Evolutionary conservation across 2,888 invertebrate species (phyloP), one percentile per base, ranked within the genome.

Genomic region (Ommatoiulus sabulosus): DNA sequence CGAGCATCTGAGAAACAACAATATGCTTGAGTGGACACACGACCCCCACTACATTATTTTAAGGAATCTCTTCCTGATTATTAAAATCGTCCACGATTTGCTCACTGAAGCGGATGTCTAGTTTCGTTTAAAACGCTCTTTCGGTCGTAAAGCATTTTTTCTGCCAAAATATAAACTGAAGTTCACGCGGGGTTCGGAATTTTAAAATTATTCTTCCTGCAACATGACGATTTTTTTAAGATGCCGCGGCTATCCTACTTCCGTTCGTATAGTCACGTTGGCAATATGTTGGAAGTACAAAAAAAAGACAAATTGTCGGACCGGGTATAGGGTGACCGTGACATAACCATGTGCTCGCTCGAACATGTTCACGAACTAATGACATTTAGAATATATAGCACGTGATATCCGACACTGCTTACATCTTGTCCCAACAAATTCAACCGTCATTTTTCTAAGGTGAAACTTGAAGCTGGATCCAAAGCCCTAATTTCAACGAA

Each of bases 311-410:
- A 63, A 63, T 63, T 63, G 63, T 17, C 20, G 17, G 17, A 63
- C 63, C 6, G 63, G 63, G 63, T 20, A n/a, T n/a, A 20, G 63
- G 63, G 20, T 63, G 20, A 63, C 63, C 63, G 20, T 63, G 63
- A 63, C 63, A 63, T 63, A 63, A 63, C 63, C 63, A 63, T 63
- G 63, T 63, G 63, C 63, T 63, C 20, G 63, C 63, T 63, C 20
- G 63, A 63, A 63, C n/a, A 63, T 63, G 63, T 63, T 63, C 20
- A 20, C 63, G n/a, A 20, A 63, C 63, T 63, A 4, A 7, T 63
- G 20, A 63, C 15, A 52, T 15, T 52, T 20, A 20, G 17, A 57
- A 17, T 57, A 17, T 57, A 17, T 57, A 12, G 46, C 7, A 57
- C 17, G 57, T 57, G 57, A 57, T 15, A 57, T 57, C 5, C 17